Base-by-base conservation (phyloP, 2,888 invertebrate species). In the Sphaeridia pumilis region DNA sequence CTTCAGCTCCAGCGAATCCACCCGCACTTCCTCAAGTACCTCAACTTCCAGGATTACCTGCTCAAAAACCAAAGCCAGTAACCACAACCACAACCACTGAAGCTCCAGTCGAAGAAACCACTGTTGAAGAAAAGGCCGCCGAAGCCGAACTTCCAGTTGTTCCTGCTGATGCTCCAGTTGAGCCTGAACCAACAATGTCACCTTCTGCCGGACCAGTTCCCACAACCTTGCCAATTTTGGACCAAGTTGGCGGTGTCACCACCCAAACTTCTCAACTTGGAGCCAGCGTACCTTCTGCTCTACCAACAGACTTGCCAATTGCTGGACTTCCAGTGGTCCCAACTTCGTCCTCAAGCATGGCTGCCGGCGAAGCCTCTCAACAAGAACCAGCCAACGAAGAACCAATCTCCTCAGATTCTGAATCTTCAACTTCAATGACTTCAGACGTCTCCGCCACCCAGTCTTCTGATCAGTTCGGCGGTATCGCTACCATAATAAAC, bases 321-420 rank as follows among this genome's bases (percentile, higher is more conserved):
- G 17, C 38, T 38, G 38, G 38, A 38, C 38, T 38, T 14, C 38
- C 38, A 38, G 20, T 17, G 7, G n/a, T n/a, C n/a, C n/a, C n/a
- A n/a, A 14, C 38, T 7, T 38, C 38, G 5, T 38, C 38, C 17
- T 38, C 38, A 14, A 14, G 12, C 17, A 38, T 38, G 38, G n/a
- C n/a, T 17, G 38, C 38, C 17, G 38, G 17, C 5, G 17, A n/a
- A n/a, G n/a, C n/a, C n/a, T n/a, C n/a, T n/a, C n/a, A n/a, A n/a
- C n/a, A 17, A 27, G 45, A 45, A 22, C 25, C 24, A 7, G 27
- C 43, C 17, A 52, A 52, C 21, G 38, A 36, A 27, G 52, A 51
- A 17, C 21, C 47, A 42, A n/a, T n/a, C n/a, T 24, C 31, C 10
- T 25, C 21, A 24, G 27, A 26, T 1, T 27, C 42, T 20, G 27